These are phyloP conservation scores for Caradrina clavipalpis DNA, from an alignment of 2,888 invertebrate species.

Conservation along the genomic window DNA sequence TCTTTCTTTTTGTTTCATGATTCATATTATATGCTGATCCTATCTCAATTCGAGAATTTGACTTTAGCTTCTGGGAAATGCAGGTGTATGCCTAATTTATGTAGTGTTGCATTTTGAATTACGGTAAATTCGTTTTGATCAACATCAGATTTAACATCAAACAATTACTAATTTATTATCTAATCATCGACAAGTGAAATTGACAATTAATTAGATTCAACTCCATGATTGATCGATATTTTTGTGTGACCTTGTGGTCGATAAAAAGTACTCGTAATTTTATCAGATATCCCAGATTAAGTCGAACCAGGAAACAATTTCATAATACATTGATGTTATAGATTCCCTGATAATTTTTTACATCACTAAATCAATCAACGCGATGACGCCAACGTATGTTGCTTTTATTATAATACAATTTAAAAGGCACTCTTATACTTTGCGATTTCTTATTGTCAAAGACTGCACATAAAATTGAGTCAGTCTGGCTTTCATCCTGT, in stretches of 20 bases:
- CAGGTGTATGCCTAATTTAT: not conserved
- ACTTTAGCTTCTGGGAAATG: not conserved
- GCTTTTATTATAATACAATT: not conserved
- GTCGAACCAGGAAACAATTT: constrained; percentile 29
- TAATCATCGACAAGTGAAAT: constrained; percentile 24
- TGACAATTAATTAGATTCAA: constrained; percentile 29
- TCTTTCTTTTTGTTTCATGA: not conserved
- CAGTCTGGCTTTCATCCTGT: constrained; percentile 47
- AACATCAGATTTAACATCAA: not conserved
- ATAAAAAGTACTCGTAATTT: constrained; percentile 29
- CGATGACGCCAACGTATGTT: not conserved
- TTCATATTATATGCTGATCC: no score
- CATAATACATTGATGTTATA: constrained; percentile 16
- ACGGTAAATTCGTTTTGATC: not conserved
- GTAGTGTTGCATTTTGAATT: not conserved
- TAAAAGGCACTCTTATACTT: constrained; percentile 3
- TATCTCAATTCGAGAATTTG: no score
- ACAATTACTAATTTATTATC: constrained; percentile 15
- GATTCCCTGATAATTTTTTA: constrained; percentile 16
- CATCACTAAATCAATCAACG: constrained; percentile 17
- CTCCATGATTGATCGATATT: constrained; percentile 20
- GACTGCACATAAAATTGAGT: constrained; percentile 22
- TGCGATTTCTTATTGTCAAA: constrained; percentile 9
- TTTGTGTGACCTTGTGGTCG: constrained; percentile 14
- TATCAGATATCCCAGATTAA: constrained; percentile 8